phyloP scores from a whole-genome alignment of 2,797 vertebrate genomes.

The Siniperca scherzeri region DNA sequence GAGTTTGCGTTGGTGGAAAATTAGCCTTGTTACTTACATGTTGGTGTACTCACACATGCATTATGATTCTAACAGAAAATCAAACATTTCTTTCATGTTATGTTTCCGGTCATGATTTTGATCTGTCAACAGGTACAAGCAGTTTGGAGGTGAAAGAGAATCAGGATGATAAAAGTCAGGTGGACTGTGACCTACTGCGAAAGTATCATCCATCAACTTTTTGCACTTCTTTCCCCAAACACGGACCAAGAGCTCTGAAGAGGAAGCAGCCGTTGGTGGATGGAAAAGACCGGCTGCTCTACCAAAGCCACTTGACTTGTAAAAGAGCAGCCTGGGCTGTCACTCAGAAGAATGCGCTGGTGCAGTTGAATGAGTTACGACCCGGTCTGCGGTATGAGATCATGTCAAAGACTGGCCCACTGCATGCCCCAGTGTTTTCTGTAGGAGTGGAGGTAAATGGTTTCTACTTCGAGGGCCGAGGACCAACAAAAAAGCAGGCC shows the following conservation, averaged over 20 bases:
- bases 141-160: conserved; percentile 95
- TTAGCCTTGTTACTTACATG: too few relatives aligned
- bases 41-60: too few relatives aligned
- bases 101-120: neutral
- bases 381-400: conserved; percentile 92
- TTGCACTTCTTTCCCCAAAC: conserved; percentile 54
- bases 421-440: conserved; percentile 92
- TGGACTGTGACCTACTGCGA: conserved; percentile 76
- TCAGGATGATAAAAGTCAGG: conserved; percentile 86
- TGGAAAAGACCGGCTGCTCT: conserved; percentile 86
- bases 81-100: neutral
- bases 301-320: conserved; percentile 86
- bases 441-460: conserved; percentile 94
- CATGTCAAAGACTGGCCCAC: conserved; percentile 90
- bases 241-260: conserved; percentile 76
- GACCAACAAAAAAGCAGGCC: conserved; percentile 95
- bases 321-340: conserved; percentile 90
- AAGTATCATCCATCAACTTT: conserved; percentile 69
- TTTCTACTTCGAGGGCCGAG: conserved; percentile 91
- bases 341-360: conserved; percentile 92
- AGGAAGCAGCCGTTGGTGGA: conserved; percentile 90
- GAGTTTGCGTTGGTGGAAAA: too few relatives aligned
- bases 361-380: conserved; percentile 93
- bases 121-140: conserved; percentile 86
- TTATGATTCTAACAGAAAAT: neutral